phyloP scores from a whole-genome alignment of 2,113 vertebrate genomes.

The Ageneiosus marmoratus region DNA sequence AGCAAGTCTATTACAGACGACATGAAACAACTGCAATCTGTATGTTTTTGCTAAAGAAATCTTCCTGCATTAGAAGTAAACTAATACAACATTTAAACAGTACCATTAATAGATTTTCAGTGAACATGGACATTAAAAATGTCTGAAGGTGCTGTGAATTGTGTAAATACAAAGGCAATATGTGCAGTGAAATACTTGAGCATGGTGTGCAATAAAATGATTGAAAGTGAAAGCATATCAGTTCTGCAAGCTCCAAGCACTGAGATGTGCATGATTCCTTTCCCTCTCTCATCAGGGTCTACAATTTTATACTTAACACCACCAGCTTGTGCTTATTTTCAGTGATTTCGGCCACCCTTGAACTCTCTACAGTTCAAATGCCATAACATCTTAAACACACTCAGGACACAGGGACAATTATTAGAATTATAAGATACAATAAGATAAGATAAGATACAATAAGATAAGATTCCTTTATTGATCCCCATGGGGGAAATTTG shows the following conservation, averaged over 20 bases:
- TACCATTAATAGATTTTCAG: background rate
- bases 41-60: background rate
- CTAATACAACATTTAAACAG: background rate
- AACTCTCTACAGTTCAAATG: background rate
- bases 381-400: background rate
- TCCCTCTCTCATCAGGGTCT: background rate
- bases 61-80: background rate
- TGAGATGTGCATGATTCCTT: background rate
- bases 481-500: too few species aligned
- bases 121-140: background rate
- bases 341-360: background rate
- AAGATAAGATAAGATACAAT: too few species aligned
- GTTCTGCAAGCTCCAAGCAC: background rate
- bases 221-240: background rate
- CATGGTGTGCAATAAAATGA: background rate
- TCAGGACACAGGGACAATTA: background rate
- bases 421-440: too few species aligned
- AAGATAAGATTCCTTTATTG: too few species aligned
- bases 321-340: background rate
- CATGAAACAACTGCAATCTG: background rate
- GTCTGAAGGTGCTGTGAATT: background rate
- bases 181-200: background rate
- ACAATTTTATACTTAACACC: background rate
- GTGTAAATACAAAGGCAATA: background rate
- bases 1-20: background rate